Base-by-base conservation (phyloP, 2,113 vertebrate species). In the Setophaga petechia region DNA sequence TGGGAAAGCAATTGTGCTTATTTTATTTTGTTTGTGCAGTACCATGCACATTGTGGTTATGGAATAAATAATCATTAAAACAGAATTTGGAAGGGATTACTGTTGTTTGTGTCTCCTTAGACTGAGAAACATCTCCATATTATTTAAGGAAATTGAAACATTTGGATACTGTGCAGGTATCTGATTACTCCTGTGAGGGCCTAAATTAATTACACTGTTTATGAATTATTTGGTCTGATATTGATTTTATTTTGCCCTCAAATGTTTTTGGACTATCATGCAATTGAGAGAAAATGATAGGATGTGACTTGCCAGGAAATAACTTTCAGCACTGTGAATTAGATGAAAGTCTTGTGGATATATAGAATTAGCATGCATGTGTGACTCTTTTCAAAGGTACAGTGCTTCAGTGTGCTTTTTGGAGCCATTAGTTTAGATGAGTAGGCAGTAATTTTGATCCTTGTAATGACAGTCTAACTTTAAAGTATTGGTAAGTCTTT, bases 31-130 rank as follows among this genome's bases (percentile, higher is more conserved):
- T 92, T 91, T 82, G 28, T 74, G 58, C 41, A 43, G 66, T 51
- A 57, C 54, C 58, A 39, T 85, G 35, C 39, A 41, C 35, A 67
- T 35, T 86, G 63, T 71, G 63, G 77, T 94, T 93, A 55, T 83
- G 67, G 72, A 90, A 85, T 85, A 95, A 94, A 83, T 82, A 77
- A 76, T 78, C 80, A 67, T 55, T 83, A 31, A 89, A 87, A 76
- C 31, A 18, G 67, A 83, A 76, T 95, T 95, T 93, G 39, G 35
- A 85, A 83, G 19, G n/a, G 28, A 51, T 77, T 82, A 61, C 83
- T 94, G 69, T 39, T 95, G 78, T 41, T 46, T 35, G 27, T 9
- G n/a, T 68, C 79, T 94, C 54, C 31, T 76, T 87, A 82, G 61
- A 84, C 9, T 75, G 66, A 61, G 81, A 87, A 95, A 73, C 33